Base-by-base conservation (phyloP, 2,797 vertebrate genomes). In the Callimico goeldii region DNA sequence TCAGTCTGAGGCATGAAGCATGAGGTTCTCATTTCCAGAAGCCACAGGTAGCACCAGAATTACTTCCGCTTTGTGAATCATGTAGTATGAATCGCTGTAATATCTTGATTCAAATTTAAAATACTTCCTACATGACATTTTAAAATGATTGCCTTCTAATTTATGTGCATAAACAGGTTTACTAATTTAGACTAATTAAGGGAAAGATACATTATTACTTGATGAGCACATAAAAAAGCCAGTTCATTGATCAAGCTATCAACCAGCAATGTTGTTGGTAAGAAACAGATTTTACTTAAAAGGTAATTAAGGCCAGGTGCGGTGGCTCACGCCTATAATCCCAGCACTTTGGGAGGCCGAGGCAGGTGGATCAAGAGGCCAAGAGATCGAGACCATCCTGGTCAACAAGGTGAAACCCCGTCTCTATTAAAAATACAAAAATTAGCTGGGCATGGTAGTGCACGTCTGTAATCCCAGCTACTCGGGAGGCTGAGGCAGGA, bases 71-170 rank as follows among this genome's bases (percentile, higher is more conserved):
- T 10, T 14, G 84, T 83, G 80, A 96, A 7, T 87, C 79, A 39
- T 5, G 12, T 4, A 2, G 43, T 1, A 2, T 13, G 57, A 48
- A 39, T n/a, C 4, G 4, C 28, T 7, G 19, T 12, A 13, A 30
- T 61, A 26, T 20, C 83, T 46, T 17, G 43, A 80, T 76, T 87
- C 83, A 33, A 57, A 75, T 46, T 24, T n/a, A 52, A 48, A 58
- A 57, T 17, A 61, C 94, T 79, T 95, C 70, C 91, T 91, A 7
- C 1, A 0, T 12, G 91, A 43, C 81, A n/a, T 90, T 39, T 75
- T n/a, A 46, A 24, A 19, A 55, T 2, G 30, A 20, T 13, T 11
- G 83, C 28, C 75, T 94, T 67, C 96, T 41, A 84, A 81, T 58
- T 12, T 50, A 7, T 22, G 46, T 50, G 43, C 75, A 46, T 48